Evolutionary conservation across 2,888 invertebrate species (phyloP).

Genomic region (Sarcophaga caerulescens): DNA sequence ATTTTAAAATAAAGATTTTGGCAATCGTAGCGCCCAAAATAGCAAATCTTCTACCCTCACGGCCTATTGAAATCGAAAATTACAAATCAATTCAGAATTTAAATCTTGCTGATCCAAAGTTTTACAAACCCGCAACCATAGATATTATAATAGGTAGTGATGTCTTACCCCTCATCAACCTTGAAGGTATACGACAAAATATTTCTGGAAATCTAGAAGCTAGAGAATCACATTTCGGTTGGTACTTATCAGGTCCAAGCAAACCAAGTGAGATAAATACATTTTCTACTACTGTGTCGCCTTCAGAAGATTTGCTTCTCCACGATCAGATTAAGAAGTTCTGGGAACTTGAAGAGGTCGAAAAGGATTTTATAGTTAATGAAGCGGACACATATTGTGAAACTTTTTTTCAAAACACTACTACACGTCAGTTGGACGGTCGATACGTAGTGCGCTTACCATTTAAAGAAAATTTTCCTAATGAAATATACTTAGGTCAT

Average conservation of each 20-base stretch:
- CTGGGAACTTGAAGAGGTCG: conserved; percentile 32
- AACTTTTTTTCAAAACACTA: neutral
- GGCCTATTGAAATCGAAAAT: neutral
- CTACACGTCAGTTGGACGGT: too few species aligned
- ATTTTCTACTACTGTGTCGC: too few species aligned
- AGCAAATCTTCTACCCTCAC: too few species aligned
- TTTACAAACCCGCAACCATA: conserved; percentile 11
- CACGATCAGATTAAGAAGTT: conserved; percentile 13
- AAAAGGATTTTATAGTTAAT: neutral
- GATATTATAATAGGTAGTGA: conserved; percentile 48
- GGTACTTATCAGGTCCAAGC: too few species aligned
- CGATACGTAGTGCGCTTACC: too few species aligned
- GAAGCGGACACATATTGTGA: conserved; percentile 7
- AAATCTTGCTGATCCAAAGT: conserved; percentile 40
- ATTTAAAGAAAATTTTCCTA: too few species aligned
- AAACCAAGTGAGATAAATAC: too few species aligned
- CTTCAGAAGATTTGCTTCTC: too few species aligned
- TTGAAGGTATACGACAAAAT: neutral
- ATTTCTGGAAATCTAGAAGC: neutral
- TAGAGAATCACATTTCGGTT: neutral
- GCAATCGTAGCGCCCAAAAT: too few species aligned
- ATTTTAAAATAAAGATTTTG: neutral
- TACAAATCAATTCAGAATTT: neutral
- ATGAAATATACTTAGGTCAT: too few species aligned
- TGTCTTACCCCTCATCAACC: conserved; percentile 33